A percentile compares a stretch with the other conserved stretches of the same genome.
These are phyloP conservation scores for Rhinoderma darwinii DNA, from an alignment of 2,113 vertebrate genomes.

Conservation along the genomic window DNA sequence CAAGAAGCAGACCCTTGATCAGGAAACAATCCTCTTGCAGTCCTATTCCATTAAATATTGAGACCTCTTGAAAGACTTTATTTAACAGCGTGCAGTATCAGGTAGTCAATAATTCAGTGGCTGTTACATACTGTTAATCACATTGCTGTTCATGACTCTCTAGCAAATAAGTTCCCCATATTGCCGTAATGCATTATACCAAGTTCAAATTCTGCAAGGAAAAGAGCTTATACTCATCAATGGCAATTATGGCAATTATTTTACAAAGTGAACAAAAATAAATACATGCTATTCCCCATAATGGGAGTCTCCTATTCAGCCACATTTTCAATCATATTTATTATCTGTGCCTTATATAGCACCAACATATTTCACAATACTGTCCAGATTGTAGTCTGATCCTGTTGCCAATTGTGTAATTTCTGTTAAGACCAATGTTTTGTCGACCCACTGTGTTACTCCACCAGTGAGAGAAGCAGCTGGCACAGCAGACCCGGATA, in stretches of 20 bases:
- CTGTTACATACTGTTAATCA: neutral
- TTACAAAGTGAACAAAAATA: neutral
- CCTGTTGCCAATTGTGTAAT: too few species aligned
- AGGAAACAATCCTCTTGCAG: too few species aligned
- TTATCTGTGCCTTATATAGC: neutral
- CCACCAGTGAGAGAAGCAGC: too few species aligned
- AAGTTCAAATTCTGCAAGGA: neutral
- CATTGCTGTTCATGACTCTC: neutral
- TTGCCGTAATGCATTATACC: neutral
- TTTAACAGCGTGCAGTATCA: neutral
- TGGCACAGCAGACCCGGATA: too few species aligned
- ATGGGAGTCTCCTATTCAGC: neutral
- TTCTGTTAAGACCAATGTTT: too few species aligned
- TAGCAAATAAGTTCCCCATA: neutral
- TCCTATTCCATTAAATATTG: neutral
- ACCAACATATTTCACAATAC: neutral
- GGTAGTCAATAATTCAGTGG: neutral
- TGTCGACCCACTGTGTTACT: too few species aligned
- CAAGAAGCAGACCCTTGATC: too few species aligned
- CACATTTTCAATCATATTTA: neutral
- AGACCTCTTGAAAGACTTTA: neutral
- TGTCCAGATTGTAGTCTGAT: neutral
- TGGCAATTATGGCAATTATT: neutral
- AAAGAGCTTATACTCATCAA: neutral
- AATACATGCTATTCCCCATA: neutral